Evolutionary conservation across 1,140 invertebrate genomes (phyloP).

Genomic region (Bombus impatiens): DNA sequence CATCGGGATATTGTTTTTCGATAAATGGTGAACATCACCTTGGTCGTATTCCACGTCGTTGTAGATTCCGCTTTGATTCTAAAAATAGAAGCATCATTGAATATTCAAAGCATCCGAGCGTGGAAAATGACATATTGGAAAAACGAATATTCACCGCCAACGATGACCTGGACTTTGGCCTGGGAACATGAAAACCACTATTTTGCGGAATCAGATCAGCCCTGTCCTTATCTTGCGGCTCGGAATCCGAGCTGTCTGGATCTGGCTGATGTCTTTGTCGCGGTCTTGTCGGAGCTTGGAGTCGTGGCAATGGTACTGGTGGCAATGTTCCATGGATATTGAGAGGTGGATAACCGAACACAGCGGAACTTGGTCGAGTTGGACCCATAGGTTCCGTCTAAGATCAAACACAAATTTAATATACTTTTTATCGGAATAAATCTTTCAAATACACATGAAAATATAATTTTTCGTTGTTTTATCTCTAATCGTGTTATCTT

Average conservation of each 20-base stretch:
- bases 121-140: constrained; percentile 3
- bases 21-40: constrained; percentile 84
- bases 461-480: background rate
- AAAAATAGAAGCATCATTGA: constrained; percentile 57
- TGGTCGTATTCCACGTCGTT: constrained; percentile 93
- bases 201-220: constrained; percentile 87
- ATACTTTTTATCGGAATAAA: background rate
- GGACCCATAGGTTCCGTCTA: constrained; percentile 87
- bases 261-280: constrained; percentile 77
- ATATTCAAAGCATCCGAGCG: background rate
- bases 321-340: constrained; percentile 85
- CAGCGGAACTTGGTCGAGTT: constrained; percentile 90
- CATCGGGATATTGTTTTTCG: constrained; percentile 86
- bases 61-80: constrained; percentile 94
- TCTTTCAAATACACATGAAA: background rate
- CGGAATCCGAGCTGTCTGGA: constrained; percentile 83
- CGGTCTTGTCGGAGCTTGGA: constrained; percentile 78
- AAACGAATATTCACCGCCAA: constrained; percentile 84
- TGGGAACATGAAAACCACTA: constrained; percentile 85
- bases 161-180: constrained; percentile 90
- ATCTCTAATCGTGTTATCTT: too few species aligned
- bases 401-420: constrained; percentile 9
- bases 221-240: constrained; percentile 86
- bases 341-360: constrained; percentile 89
- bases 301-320: constrained; percentile 88